Base-by-base conservation (phyloP, 2,888 invertebrate species). In the Parapristionchus giblindavisi region DNA sequence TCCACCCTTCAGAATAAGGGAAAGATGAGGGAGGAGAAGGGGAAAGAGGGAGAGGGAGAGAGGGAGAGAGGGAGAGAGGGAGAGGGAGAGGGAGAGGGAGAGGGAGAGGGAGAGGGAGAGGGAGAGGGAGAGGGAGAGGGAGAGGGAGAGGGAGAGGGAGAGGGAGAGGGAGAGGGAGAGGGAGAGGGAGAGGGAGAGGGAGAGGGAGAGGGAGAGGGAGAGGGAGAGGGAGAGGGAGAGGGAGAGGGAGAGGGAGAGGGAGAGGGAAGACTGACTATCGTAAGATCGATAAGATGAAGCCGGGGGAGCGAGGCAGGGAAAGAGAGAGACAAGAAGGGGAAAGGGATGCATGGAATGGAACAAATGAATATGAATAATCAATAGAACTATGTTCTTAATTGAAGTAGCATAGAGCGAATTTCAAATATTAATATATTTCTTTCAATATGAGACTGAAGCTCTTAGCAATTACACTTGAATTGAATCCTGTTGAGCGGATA, bases 161-260 rank as follows among this genome's bases (percentile, higher is more conserved):
- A n/a, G 58, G 27, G 58, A n/a, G 58, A 58, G 58, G 27, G 58
- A 58, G 58, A 58, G 58, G 27, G 58, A 58, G 58, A n/a, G 58
- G 27, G 58, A 58, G 58, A 58, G 58, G 27, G 58, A 58, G 58
- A 58, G 58, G 27, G 58, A n/a, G n/a, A 58, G 58, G 27, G 14
- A 58, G 51, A 51, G 51, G n/a, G 51, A 51, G 51, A 51, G 51
- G n/a, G n/a, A 14, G 14, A 51, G 51, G 51, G n/a, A 51, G 51
- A 51, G n/a, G n/a, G 51, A 17, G 51, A 51, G n/a, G n/a, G n/a
- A 17, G n/a, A 17, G 14, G 51, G n/a, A 21, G n/a, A 51, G n/a
- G 51, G n/a, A 51, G n/a, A 51, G n/a, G 14, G 14, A 51, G n/a
- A 21, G 14, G n/a, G n/a, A 21, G n/a, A 21, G 51, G 51, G n/a